phyloP scores from a whole-genome alignment of 2,113 vertebrate genomes.

The Ovis aries region ARS-UI_Ramb_v3.0 NC_056054.1:28020001-28020500 shows the following conservation, averaged over 20 bases:
- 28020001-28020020: background rate
- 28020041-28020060: background rate
- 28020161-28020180: background rate
- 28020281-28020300: background rate
- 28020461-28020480: background rate
- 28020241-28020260: background rate
- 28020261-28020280: background rate
- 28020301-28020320: background rate
- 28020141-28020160: background rate
- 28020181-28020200: background rate
- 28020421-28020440: no score
- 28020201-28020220: background rate
- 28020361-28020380: no score
- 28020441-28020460: background rate
- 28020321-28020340: background rate
- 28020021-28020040: background rate
- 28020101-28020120: background rate
- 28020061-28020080: slow-evolving; percentile 11
- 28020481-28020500: background rate
- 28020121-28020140: background rate
- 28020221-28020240: background rate
- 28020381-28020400: background rate
- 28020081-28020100: background rate
- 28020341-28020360: background rate
- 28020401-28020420: background rate